phyloP scores from a whole-genome alignment of 1,140 invertebrate species.

The Anoplolepis gracilipes region DNA sequence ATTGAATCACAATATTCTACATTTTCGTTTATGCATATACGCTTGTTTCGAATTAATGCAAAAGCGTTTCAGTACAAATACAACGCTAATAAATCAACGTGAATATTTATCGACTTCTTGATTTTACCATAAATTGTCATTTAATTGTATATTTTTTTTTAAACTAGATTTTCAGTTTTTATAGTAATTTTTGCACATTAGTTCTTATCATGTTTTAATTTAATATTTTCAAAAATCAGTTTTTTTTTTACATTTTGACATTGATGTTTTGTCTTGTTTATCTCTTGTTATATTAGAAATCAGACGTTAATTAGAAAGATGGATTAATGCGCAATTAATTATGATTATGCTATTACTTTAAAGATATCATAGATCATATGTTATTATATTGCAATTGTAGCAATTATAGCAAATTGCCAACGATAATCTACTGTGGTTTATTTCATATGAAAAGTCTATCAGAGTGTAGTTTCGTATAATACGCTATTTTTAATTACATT shows the following conservation, averaged over 20 bases:
- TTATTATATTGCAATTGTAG: conserved; percentile 12
- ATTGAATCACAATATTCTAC: conserved; percentile 29
- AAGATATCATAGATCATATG: neutral
- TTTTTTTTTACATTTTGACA: neutral
- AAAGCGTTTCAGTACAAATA: neutral
- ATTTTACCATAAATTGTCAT: too few species aligned
- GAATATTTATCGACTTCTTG: neutral
- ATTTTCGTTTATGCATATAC: neutral
- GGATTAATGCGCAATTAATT: neutral
- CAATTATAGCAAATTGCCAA: conserved; percentile 26
- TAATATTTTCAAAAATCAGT: neutral
- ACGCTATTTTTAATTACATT: conserved; percentile 77
- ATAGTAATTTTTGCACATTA: too few species aligned
- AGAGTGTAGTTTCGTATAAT: neutral
- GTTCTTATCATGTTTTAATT: neutral
- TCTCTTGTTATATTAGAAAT: neutral
- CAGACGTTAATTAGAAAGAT: neutral
- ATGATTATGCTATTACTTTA: neutral
- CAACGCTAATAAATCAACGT: neutral
- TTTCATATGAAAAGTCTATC: too few species aligned
- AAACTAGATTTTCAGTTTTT: too few species aligned
- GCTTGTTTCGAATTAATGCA: neutral
- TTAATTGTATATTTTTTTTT: too few species aligned
- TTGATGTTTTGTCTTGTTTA: neutral
- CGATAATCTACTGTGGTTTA: neutral